Percentiles rank a stretch among this genome's conserved stretches.
phyloP scores from a whole-genome alignment of 2,888 invertebrate genomes.

The Hermaeophaga mercurialis region DNA sequence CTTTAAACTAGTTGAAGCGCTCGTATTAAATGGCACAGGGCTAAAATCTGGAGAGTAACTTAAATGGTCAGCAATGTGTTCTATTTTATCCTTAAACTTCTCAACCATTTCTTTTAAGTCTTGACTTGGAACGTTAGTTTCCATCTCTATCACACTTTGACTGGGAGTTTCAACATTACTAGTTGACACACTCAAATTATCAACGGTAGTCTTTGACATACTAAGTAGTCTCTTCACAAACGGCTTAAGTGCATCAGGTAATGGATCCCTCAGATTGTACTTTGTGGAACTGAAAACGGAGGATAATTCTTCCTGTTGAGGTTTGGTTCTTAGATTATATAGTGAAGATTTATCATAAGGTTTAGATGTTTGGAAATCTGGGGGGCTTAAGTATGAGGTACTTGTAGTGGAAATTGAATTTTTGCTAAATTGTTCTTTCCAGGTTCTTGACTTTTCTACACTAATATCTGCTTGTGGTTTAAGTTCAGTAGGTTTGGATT shows the following conservation, averaged over 20 bases:
- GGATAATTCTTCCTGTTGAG: slow-evolving; percentile 40
- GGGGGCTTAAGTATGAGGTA: slow-evolving; percentile 55
- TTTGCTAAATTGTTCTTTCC: slow-evolving; percentile 50
- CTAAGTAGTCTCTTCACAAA: slow-evolving; percentile 60
- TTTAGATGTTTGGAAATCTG: slow-evolving; percentile 42
- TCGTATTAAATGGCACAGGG: slow-evolving; percentile 28
- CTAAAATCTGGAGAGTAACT: slow-evolving; percentile 37
- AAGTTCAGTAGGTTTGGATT: neutral
- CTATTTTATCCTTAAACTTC: slow-evolving; percentile 27
- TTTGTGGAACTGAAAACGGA: slow-evolving; percentile 17
- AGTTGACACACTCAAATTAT: slow-evolving; percentile 57
- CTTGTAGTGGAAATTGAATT: slow-evolving; percentile 49
- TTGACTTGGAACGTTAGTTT: slow-evolving; percentile 49
- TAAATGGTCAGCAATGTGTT: slow-evolving; percentile 40
- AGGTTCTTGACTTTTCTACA: slow-evolving; percentile 39
- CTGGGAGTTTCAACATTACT: slow-evolving; percentile 60
- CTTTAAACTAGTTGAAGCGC: slow-evolving; percentile 12
- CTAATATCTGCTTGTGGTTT: neutral
- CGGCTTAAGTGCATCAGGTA: slow-evolving; percentile 53
- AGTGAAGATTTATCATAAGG: slow-evolving; percentile 25
- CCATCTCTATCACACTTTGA: slow-evolving; percentile 58
- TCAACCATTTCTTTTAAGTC: neutral
- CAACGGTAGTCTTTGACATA: slow-evolving; percentile 61
- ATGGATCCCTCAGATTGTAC: neutral
- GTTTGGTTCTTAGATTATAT: slow-evolving; percentile 43